Evolutionary conservation across 2,797 vertebrate species (phyloP).

Genomic region (Danio albolineatus): DNA sequence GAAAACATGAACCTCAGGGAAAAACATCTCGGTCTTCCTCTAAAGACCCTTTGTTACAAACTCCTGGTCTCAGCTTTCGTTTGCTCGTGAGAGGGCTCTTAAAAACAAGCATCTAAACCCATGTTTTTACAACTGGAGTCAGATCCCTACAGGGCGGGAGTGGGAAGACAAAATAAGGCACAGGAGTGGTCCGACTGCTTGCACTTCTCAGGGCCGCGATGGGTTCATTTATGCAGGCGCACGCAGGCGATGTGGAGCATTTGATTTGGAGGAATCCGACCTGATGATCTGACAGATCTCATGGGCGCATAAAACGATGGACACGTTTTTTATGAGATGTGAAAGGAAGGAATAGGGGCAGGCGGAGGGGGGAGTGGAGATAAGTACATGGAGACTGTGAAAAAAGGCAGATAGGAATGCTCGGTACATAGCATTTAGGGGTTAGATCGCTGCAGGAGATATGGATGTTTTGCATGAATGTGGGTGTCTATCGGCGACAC

Average conservation of each 20-base stretch:
- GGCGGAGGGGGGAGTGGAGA: conserved; percentile 26
- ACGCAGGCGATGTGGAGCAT: conserved; percentile 45
- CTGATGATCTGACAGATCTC: conserved; percentile 59
- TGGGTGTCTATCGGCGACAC: conserved; percentile 42
- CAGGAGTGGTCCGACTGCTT: conserved; percentile 52
- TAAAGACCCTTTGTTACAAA: conserved; percentile 66
- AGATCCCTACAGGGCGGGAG: conserved; percentile 69
- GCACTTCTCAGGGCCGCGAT: conserved; percentile 47
- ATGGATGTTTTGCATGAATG: conserved; percentile 40
- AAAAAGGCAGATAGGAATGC: conserved; percentile 43
- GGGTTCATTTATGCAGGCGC: conserved; percentile 48
- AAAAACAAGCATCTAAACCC: conserved; percentile 75
- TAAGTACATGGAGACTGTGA: conserved; percentile 2
- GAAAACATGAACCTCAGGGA: conserved; percentile 68
- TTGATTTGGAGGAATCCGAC: conserved; percentile 54
- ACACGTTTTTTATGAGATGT: conserved; percentile 44
- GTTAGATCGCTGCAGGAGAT: conserved; percentile 54
- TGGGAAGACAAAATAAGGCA: conserved; percentile 69
- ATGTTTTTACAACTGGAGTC: conserved; percentile 76
- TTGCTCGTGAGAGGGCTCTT: conserved; percentile 68
- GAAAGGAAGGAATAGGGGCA: conserved; percentile 42
- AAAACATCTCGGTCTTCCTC: conserved; percentile 65
- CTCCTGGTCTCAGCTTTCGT: conserved; percentile 70
- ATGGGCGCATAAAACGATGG: conserved; percentile 53
- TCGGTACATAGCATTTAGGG: conserved; percentile 53